A percentile compares a stretch with the other conserved stretches of the same genome.
These are phyloP conservation scores for Vanessa atalanta DNA, from an alignment of 1,140 invertebrate species.

Conservation along the genomic window DNA sequence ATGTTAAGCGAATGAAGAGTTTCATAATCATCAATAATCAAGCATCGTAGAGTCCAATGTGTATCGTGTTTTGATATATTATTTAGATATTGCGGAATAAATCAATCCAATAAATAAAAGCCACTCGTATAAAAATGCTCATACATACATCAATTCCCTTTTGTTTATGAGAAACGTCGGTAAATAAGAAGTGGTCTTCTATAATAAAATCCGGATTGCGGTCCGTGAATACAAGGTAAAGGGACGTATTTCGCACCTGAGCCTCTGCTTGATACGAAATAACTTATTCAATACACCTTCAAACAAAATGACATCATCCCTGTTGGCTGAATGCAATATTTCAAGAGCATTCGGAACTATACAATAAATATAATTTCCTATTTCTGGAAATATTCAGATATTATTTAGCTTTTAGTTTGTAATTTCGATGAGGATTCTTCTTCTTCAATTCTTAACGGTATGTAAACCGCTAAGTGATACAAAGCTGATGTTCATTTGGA, in stretches of 20 bases:
- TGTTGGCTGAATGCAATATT: conserved; percentile 10
- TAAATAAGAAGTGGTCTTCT: neutral
- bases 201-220: conserved; percentile 22
- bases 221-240: conserved; percentile 24
- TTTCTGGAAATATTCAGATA: neutral
- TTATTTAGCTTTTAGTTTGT: no score
- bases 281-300: conserved; percentile 31
- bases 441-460: no score
- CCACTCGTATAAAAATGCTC: neutral
- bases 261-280: conserved; percentile 21
- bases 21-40: no score
- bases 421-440: no score
- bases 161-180: neutral
- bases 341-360: neutral
- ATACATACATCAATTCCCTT: neutral
- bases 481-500: no score
- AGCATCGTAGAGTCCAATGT: no score
- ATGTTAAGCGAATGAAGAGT: no score
- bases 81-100: no score
- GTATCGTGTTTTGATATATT: no score
- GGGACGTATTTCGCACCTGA: conserved; percentile 31
- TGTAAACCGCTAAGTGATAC: no score
- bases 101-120: no score
- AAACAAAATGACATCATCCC: conserved; percentile 14
- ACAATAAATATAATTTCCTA: neutral